Evolutionary conservation across 1,140 invertebrate species (phyloP).

Genomic region (Sminthurinus signatus): DNA sequence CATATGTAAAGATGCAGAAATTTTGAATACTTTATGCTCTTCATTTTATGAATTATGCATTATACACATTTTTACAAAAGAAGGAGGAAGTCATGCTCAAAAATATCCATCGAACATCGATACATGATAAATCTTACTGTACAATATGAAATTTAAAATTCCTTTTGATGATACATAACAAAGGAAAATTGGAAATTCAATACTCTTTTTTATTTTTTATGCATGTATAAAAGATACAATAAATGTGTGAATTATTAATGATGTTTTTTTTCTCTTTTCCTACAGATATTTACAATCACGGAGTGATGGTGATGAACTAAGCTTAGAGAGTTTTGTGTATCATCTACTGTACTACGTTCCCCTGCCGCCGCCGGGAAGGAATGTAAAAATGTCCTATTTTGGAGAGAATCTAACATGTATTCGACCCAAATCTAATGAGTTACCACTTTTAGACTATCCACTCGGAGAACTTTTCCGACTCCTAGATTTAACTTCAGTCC

Average conservation of each 20-base stretch:
- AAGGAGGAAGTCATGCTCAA: too few relatives aligned
- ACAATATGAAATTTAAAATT: too few relatives aligned
- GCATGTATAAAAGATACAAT: too few relatives aligned
- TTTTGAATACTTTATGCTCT: too few relatives aligned
- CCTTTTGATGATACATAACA: too few relatives aligned
- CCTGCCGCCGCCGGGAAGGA: conserved; percentile 77
- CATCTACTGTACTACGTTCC: conserved; percentile 92
- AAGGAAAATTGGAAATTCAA: too few relatives aligned
- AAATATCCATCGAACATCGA: too few relatives aligned
- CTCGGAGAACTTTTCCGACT: conserved; percentile 77
- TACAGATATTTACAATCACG: conserved; percentile 2
- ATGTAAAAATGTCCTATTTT: conserved; percentile 70
- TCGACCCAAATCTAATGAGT: conserved; percentile 65
- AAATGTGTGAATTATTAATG: too few relatives aligned
- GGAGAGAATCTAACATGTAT: conserved; percentile 60
- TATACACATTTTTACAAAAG: too few relatives aligned
- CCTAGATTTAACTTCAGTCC: conserved; percentile 80
- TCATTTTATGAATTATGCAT: too few relatives aligned
- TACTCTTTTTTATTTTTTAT: too few relatives aligned
- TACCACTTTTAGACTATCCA: conserved; percentile 91
- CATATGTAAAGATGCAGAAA: neutral
- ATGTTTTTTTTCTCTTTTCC: neutral
- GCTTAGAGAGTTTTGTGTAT: conserved; percentile 88
- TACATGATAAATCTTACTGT: too few relatives aligned
- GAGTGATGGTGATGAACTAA: conserved; percentile 45